Evolutionary conservation across 1,140 invertebrate species (phyloP), one percentile per base, ranked within the genome.

Genomic region (Achatina immaculata): DNA sequence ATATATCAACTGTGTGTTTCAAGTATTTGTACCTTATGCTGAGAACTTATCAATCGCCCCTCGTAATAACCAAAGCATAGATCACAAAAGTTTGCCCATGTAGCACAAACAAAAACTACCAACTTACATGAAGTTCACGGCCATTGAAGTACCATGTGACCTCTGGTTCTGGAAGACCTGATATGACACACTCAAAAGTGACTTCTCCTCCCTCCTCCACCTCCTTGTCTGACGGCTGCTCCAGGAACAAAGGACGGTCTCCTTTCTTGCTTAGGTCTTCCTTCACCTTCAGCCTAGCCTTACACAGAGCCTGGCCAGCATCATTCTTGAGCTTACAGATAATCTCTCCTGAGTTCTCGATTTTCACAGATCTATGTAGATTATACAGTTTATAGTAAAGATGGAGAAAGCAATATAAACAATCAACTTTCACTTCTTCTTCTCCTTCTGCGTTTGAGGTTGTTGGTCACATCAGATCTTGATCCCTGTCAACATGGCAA

Each of bases 101-200:
- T n/a, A n/a, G n/a, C n/a, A n/a, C n/a, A n/a, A n/a, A n/a, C n/a
- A n/a, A n/a, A 11, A 58, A 58, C 14, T 58, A 24, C 3, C 34
- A 76, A 87, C 85, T 85, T 82, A 88, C 87, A 74, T 85, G 85
- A 21, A 98, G 90, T 51, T 95, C 95, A 88, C 95, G 94, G 87
- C 97, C 97, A 88, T 98, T 96, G 88, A 92, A 93, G 83, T 80
- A 83, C 90, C 90, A 91, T n/a, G 83, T 80, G 36, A 91, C 86
- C 38, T 89, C 86, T 0, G 90, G 89, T 58, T 82, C 83, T 28
- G 89, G 89, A 38, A 87, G 84, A 24, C 90, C 89, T 24, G 85
- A 83, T 16, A 90, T 85, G 14, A 85, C 85, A 48, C 87, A 87
- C 40, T 89, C 85, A 81, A 90, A 87, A n/a, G 84, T 86, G 31